phyloP scores from a whole-genome alignment of 2,888 invertebrate genomes.

The Drosophila paranaensis region DNA sequence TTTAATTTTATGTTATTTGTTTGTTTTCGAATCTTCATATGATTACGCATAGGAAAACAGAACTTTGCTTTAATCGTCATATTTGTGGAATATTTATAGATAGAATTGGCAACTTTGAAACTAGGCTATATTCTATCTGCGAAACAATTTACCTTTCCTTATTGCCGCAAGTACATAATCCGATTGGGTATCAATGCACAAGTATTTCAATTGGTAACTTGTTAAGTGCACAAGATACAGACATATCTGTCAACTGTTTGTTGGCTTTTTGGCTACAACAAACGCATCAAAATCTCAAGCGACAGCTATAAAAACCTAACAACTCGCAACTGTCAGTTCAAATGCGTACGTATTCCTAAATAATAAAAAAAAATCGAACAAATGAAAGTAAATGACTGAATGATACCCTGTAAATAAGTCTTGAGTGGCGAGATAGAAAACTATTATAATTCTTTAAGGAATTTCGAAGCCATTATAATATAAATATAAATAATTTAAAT shows the following conservation, averaged over 20 bases:
- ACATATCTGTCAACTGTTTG: constrained; percentile 16
- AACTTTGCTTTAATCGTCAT: no score
- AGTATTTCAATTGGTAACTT: constrained; percentile 5
- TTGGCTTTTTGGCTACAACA: constrained; percentile 18
- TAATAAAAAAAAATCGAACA: not conserved
- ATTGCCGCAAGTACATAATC: constrained; percentile 1
- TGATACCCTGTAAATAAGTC: not conserved
- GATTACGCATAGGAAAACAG: no score
- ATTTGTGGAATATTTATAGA: no score
- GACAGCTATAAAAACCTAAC: constrained; percentile 21
- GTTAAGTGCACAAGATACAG: constrained; percentile 1
- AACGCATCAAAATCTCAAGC: constrained; percentile 10
- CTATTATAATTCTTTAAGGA: not conserved
- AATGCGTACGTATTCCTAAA: not conserved
- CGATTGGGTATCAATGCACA: not conserved
- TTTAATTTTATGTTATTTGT: no score
- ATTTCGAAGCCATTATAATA: not conserved
- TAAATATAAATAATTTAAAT: not conserved
- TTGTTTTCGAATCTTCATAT: no score
- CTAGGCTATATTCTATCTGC: no score
- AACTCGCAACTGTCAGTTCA: constrained; percentile 24
- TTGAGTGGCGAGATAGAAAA: no score
- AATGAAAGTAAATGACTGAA: not conserved
- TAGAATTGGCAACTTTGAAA: no score
- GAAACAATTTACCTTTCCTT: not conserved